Conservation (phyloP, 2,113 vertebrate genomes). For the Antidorcas marsupialis region DNA sequence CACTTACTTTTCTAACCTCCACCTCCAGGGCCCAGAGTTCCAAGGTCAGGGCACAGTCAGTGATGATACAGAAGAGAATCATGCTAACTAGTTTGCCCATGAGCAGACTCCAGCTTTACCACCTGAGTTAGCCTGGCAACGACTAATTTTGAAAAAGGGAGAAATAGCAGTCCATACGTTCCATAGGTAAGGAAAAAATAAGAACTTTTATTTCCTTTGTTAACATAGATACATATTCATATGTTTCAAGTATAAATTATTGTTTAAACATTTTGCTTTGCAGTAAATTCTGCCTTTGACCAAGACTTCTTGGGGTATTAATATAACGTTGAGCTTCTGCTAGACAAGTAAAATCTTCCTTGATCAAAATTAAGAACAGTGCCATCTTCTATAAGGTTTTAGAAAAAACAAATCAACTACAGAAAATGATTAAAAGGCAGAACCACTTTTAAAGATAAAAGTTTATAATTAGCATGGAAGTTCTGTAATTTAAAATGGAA, state of each 20-base stretch:
- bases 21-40: neutral
- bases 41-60: neutral
- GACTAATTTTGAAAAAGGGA: neutral
- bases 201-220: neutral
- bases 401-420: slow-evolving; percentile 64
- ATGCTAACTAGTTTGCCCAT: neutral
- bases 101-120: neutral
- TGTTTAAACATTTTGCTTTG: slow-evolving; percentile 53
- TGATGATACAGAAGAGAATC: neutral
- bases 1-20: neutral
- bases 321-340: slow-evolving; percentile 54
- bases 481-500: slow-evolving; percentile 86
- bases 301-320: slow-evolving; percentile 50
- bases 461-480: slow-evolving; percentile 83
- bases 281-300: slow-evolving; percentile 72
- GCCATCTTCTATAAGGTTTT: slow-evolving; percentile 77
- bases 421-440: slow-evolving; percentile 84
- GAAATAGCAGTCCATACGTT: neutral
- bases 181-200: neutral
- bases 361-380: slow-evolving; percentile 80
- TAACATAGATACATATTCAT: neutral
- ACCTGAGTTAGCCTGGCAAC: neutral
- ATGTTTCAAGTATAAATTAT: neutral
- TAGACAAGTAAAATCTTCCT: slow-evolving; percentile 67
- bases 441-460: slow-evolving; percentile 83